phyloP scores from a whole-genome alignment of 1,140 invertebrate species.

The Drosophila triauraria region DNA sequence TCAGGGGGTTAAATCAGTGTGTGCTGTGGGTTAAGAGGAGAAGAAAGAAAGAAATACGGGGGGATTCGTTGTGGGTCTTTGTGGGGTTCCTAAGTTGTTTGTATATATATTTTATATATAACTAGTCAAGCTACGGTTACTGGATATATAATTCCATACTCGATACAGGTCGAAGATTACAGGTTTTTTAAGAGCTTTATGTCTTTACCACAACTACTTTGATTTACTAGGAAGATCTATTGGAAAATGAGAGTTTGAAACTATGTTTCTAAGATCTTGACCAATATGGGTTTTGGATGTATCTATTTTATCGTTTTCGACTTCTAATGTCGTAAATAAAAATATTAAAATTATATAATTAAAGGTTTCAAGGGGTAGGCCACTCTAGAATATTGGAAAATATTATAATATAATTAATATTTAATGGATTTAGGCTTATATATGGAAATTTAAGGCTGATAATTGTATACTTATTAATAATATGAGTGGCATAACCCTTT shows the following conservation, averaged over 20 bases:
- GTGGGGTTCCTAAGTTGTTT: slow-evolving; percentile 38
- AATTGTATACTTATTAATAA: neutral
- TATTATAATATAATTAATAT: neutral
- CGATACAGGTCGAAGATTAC: slow-evolving; percentile 14
- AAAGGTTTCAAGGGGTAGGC: neutral
- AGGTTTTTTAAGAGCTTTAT: slow-evolving; percentile 4
- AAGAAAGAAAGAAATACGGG: slow-evolving; percentile 8
- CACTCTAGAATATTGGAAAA: neutral
- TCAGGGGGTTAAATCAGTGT: slow-evolving; percentile 22
- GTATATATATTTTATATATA: neutral
- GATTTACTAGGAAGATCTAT: slow-evolving; percentile 1
- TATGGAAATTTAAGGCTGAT: neutral
- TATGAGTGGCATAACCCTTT: neutral
- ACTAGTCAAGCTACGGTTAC: slow-evolving; percentile 40
- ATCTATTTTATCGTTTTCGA: neutral
- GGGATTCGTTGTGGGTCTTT: slow-evolving; percentile 30
- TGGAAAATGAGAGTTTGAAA: slow-evolving; percentile 4
- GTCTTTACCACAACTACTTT: slow-evolving; percentile 12
- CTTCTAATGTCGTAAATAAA: neutral
- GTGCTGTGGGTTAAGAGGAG: slow-evolving; percentile 1
- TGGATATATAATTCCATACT: slow-evolving; percentile 11
- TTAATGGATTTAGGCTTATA: neutral
- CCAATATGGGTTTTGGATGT: slow-evolving; percentile 6
- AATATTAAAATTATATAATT: neutral
- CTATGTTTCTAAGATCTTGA: slow-evolving; percentile 7